Percentiles rank a stretch among this genome's conserved stretches.
Evolutionary conservation across 2,113 vertebrate genomes (phyloP).

Genomic region (Cichladusa arquata): DNA sequence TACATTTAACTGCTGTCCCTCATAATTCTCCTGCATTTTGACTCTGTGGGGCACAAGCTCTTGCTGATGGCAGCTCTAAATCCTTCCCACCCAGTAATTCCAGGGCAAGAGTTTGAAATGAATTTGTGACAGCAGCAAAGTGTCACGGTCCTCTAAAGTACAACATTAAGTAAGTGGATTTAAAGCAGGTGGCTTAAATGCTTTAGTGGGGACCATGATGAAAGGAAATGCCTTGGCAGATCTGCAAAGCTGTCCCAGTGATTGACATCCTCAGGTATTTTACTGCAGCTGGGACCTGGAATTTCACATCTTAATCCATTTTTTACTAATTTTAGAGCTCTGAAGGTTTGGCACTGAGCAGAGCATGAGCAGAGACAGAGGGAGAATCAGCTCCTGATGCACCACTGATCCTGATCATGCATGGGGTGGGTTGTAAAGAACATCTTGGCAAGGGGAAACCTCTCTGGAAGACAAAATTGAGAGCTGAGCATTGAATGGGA

Average conservation of each 20-base stretch:
- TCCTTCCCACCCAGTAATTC: not conserved
- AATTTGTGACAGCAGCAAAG: not conserved
- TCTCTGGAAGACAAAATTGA: not conserved
- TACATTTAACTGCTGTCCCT: not conserved
- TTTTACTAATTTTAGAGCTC: not conserved
- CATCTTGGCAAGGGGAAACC: not conserved
- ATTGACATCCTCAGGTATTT: not conserved
- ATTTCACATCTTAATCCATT: not conserved
- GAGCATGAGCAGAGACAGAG: not conserved
- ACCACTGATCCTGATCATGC: not conserved
- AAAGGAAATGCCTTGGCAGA: conserved; percentile 14
- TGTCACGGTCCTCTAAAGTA: not conserved
- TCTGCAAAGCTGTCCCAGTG: not conserved
- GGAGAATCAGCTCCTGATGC: not conserved
- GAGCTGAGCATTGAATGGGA: not conserved
- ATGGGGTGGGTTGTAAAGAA: not conserved
- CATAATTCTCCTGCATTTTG: not conserved
- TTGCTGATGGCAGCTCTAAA: not conserved
- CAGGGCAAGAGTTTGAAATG: not conserved
- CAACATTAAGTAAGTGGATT: conserved; percentile 6
- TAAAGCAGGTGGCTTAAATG: conserved; percentile 16
- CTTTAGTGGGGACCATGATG: not conserved
- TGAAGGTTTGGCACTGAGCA: not conserved
- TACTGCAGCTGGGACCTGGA: not conserved
- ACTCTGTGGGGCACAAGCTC: not conserved